Evolutionary conservation across 2,888 invertebrate species (phyloP), one percentile per base, ranked within the genome.

Genomic region (Pteria penguin): DNA sequence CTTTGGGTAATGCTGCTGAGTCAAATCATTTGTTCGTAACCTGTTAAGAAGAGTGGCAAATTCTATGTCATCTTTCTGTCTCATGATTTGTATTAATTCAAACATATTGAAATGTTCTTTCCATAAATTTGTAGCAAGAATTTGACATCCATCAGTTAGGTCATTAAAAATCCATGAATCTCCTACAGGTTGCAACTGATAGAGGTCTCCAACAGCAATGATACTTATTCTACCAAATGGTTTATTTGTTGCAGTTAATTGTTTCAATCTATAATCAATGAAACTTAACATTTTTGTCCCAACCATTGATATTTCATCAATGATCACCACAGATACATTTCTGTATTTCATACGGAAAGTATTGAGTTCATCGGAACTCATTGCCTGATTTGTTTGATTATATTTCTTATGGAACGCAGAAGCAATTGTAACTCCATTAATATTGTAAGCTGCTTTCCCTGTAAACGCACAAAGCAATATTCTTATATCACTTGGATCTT

Each of bases 281-380:
- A 81, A 75, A 8, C 36, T 57, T 4, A 82, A 33, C 62, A 78
- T 63, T 5, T 70, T 69, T 60, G 80, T 83, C 14, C 82, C 67
- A 58, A 82, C 79, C 79, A 82, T 78, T 61, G 81, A 82, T 14
- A 79, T 67, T 76, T 82, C 81, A 74, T 79, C 81, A 60, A 82
- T 78, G 5, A 82, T 82, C 2, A 82, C 71, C 24, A 79, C 72
- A 29, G 77, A 75, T 33, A 81, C 71, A 61, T 72, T 75, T 69
- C 77, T 66, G 71, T 77, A 81, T 33, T 79, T 79, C 32, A 77
- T 75, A 68, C 79, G 72, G 26, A 79, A 78, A 14, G 74, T 65
- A 60, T 81, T 81, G 5, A 79, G 63, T n/a, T 33, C 77, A 58
- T 81, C 81, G 60, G 72, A 71, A 55, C 62, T 58, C 62, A 79